These are phyloP conservation scores for Latrodectus geometricus DNA, from an alignment of 1,140 invertebrate genomes.

Conservation along the genomic window DNA sequence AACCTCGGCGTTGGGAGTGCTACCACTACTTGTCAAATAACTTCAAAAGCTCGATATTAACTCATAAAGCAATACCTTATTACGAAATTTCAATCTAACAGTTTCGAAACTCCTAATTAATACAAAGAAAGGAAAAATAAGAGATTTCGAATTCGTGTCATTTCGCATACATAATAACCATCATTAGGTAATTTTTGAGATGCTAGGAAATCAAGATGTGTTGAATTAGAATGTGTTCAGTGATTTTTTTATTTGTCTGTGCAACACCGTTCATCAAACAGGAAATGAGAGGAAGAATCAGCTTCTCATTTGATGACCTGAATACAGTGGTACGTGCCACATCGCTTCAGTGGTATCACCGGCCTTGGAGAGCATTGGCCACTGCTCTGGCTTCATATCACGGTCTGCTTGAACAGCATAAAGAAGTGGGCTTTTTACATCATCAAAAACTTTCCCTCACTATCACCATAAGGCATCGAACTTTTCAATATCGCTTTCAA, in stretches of 20 bases:
- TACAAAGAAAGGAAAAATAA: too few relatives aligned
- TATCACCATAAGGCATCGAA: neutral
- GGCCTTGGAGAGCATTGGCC: constrained; percentile 24
- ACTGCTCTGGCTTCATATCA: neutral
- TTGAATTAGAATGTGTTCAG: neutral
- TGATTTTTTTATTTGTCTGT: neutral
- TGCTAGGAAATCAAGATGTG: neutral
- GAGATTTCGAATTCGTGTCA: constrained; percentile 26
- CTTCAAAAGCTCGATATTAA: too few relatives aligned
- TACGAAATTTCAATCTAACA: too few relatives aligned
- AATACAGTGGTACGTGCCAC: constrained; percentile 9
- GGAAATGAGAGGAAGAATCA: neutral
- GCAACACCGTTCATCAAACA: neutral
- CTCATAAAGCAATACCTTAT: too few relatives aligned
- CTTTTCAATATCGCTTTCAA: neutral
- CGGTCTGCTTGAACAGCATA: constrained; percentile 30
- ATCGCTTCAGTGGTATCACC: constrained; percentile 35
- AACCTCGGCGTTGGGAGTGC: too few relatives aligned
- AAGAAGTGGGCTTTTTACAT: neutral
- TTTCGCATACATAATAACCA: constrained; percentile 24
- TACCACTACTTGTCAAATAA: too few relatives aligned
- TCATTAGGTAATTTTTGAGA: neutral
- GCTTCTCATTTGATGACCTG: constrained; percentile 11
- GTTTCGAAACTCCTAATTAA: too few relatives aligned
- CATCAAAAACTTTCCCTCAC: constrained; percentile 16